A percentile compares a stretch with the other conserved stretches of the same genome.
Evolutionary conservation across 1,140 invertebrate species (phyloP).

Genomic region (Solenopsis fugax): DNA sequence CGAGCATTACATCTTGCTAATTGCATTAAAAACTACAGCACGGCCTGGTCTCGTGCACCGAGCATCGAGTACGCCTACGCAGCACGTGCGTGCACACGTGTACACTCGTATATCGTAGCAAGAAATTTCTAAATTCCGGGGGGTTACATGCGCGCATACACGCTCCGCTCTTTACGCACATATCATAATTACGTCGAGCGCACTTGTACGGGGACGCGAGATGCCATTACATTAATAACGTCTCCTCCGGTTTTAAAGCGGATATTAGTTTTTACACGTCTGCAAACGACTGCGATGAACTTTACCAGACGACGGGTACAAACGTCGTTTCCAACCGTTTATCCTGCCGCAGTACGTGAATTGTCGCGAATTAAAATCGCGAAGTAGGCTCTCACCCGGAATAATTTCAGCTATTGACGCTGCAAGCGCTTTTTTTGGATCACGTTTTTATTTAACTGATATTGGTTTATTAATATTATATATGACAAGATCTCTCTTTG

Average conservation of each 20-base stretch:
- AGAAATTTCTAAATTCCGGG: constrained; percentile 44
- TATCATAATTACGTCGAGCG: constrained; percentile 54
- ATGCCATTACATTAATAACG: constrained; percentile 49
- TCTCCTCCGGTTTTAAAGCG: constrained; percentile 51
- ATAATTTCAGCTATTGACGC: constrained; percentile 22
- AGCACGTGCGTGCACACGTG: constrained; percentile 14
- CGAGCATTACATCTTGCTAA: constrained; percentile 51
- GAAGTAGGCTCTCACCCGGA: constrained; percentile 18
- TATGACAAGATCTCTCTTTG: neutral
- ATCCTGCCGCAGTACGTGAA: neutral
- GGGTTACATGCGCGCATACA: constrained; percentile 22
- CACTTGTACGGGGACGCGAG: constrained; percentile 11
- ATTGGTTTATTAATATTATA: neutral
- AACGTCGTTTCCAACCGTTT: constrained; percentile 8
- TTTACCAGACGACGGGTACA: constrained; percentile 11
- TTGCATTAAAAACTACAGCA: constrained; percentile 57
- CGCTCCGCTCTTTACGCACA: constrained; percentile 41
- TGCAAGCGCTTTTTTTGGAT: neutral
- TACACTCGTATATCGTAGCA: neutral
- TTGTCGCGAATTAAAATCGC: constrained; percentile 29
- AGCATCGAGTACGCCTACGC: neutral
- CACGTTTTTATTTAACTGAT: neutral
- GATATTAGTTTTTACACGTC: constrained; percentile 57
- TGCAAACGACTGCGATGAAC: constrained; percentile 25
- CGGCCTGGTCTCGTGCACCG: neutral